Percentiles rank a stretch among this genome's conserved stretches.
These are phyloP conservation scores for Colostygia pectinataria DNA, from an alignment of 2,888 invertebrate genomes.

Conservation along the genomic window DNA sequence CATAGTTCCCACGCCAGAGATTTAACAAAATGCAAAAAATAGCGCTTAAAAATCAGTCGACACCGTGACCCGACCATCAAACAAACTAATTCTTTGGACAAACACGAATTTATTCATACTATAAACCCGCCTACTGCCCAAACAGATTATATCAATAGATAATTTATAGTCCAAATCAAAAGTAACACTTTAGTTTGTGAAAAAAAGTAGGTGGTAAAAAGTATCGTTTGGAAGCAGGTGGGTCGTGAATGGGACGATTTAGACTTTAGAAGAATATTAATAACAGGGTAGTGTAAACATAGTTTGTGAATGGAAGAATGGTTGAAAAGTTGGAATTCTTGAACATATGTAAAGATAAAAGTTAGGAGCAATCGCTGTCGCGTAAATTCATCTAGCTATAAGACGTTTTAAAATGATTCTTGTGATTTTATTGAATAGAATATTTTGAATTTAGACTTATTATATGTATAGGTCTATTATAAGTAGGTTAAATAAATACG, in stretches of 20 bases:
- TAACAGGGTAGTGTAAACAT: constrained; percentile 67
- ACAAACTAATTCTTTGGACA: constrained; percentile 48
- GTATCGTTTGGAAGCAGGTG: constrained; percentile 35
- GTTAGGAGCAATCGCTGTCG: too few species aligned
- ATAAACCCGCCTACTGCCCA: constrained; percentile 72
- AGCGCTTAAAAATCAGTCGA: constrained; percentile 30
- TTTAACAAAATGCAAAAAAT: constrained; percentile 8
- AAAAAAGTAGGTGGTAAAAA: constrained; percentile 35
- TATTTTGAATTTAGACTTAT: too few species aligned
- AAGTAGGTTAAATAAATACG: too few species aligned
- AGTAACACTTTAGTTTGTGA: constrained; percentile 44
- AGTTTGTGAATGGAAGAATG: constrained; percentile 48
- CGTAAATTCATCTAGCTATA: too few species aligned
- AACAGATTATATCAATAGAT: constrained; percentile 74
- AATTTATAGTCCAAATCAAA: constrained; percentile 68
- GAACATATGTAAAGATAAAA: too few species aligned
- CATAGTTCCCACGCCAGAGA: constrained; percentile 27
- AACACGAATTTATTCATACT: constrained; percentile 47
- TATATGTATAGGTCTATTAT: too few species aligned
- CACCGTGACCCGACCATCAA: constrained; percentile 34
- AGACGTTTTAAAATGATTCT: too few species aligned
- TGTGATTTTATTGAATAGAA: too few species aligned
- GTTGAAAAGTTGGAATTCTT: background rate
- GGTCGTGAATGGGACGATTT: constrained; percentile 37
- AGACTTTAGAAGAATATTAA: constrained; percentile 56